Evolutionary conservation across 2,113 vertebrate species (phyloP), one percentile per base, ranked within the genome.

Genomic region (Montifringilla adamsi): DNA sequence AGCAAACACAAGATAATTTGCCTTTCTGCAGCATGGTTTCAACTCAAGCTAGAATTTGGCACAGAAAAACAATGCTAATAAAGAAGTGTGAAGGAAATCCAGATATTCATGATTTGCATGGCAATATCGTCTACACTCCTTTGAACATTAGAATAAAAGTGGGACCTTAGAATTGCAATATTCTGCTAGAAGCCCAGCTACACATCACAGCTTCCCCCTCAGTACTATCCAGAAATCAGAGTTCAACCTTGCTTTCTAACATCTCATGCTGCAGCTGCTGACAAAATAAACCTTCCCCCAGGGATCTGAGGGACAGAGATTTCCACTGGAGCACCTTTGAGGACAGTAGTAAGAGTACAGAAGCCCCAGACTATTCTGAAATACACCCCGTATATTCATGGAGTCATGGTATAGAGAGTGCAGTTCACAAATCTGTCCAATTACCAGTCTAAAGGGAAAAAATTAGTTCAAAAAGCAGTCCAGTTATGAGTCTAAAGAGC

Each of bases 1-100:
- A 86, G 87, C 52, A 92, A 94, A 92, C 46, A 74, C n/a, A 64
- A 90, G 31, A 52, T 49, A 80, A 94, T 93, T 95, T 85, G 88
- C 67, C 81, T 90, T 92, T 96, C 79, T 91, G 78, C 76, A 93
- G 70, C 46, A 17, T n/a, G 55, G 46, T 53, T 86, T 73, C 78
- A 92, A 70, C 43, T 76, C 78, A 90, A 87, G 86, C 41, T 70
- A 84, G 67, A 90, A 87, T 77, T 21, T 87, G 83, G 77, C 79
- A 79, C 60, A 89, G 90, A n/a, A 87, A 88, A 94, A 68, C 56
- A n/a, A 43, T 43, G 37, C 21, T 72, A 92, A 89, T 64, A 90
- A 67, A 64, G 26, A 63, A 87, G 31, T 31, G 28, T 75, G 80
- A 91, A 63, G 69, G 58, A 91, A 95, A 90, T 41, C 20, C 3